Evolutionary conservation across 1,140 invertebrate genomes (phyloP).

Genomic region (Trypoxylus dichotomus): DNA sequence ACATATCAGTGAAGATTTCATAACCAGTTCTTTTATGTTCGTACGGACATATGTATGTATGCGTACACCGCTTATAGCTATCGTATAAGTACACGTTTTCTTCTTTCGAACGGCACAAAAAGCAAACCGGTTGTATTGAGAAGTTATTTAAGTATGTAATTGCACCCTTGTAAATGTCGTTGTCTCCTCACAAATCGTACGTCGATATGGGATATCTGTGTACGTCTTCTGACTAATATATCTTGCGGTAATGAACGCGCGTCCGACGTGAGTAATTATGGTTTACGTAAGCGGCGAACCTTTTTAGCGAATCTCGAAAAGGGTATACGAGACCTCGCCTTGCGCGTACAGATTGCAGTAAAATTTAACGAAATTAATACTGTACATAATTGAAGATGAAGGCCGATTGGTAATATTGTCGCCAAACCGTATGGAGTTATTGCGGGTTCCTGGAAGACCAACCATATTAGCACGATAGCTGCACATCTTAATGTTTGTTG

Average conservation of each 20-base stretch:
- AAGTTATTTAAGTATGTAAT: slow-evolving; percentile 23
- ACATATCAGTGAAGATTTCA: slow-evolving; percentile 18
- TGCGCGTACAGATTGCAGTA: too few relatives aligned
- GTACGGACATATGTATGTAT: not conserved
- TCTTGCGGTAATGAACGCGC: not conserved
- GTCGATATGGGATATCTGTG: not conserved
- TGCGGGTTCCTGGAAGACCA: too few relatives aligned
- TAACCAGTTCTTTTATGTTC: not conserved
- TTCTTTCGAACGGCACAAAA: not conserved
- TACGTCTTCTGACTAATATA: slow-evolving; percentile 14
- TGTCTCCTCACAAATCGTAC: slow-evolving; percentile 9
- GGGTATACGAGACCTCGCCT: not conserved
- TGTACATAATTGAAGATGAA: too few relatives aligned
- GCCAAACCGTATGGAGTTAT: too few relatives aligned
- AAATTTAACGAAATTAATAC: too few relatives aligned
- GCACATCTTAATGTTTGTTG: too few relatives aligned
- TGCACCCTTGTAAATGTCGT: slow-evolving; percentile 8
- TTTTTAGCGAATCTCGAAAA: not conserved
- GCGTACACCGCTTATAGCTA: not conserved
- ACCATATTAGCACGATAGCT: too few relatives aligned
- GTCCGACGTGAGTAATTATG: not conserved
- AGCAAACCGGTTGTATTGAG: not conserved
- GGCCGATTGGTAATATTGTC: too few relatives aligned
- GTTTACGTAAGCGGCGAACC: not conserved
- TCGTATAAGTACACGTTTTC: not conserved